Percentiles rank a stretch among this genome's conserved stretches.
These are phyloP conservation scores for Pharmacophagus antenor DNA, from an alignment of 2,888 invertebrate species.

Conservation along the genomic window DNA sequence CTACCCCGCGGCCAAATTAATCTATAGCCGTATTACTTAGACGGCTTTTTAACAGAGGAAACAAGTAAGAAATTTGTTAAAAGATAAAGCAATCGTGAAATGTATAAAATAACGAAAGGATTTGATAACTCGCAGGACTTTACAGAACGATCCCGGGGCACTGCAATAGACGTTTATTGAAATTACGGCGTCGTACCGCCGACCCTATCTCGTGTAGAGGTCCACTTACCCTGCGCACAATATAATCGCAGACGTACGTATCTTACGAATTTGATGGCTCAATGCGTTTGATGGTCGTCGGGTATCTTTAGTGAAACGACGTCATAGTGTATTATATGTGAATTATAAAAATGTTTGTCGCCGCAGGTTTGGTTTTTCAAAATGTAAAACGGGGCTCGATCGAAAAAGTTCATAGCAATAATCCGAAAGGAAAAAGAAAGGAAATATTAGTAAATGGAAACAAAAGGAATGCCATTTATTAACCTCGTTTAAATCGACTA, in stretches of 20 bases:
- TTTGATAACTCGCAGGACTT: constrained; percentile 6
- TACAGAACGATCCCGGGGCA: constrained; percentile 33
- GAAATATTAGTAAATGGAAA: too few species aligned
- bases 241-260: constrained; percentile 43
- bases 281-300: not conserved
- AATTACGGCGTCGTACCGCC: constrained; percentile 54
- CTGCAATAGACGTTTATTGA: constrained; percentile 58
- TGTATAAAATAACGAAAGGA: constrained; percentile 5
- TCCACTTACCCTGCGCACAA: constrained; percentile 39
- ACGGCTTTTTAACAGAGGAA: not conserved
- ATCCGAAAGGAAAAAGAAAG: too few species aligned
- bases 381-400: too few species aligned
- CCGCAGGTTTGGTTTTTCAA: too few species aligned
- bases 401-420: too few species aligned
- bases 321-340: not conserved
- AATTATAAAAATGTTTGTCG: too few species aligned
- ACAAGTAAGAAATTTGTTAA: not conserved
- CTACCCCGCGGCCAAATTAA: not conserved
- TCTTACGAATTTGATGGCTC: constrained; percentile 12
- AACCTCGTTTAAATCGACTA: too few species aligned
- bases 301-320: not conserved
- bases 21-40: too few species aligned
- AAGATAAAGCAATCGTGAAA: not conserved
- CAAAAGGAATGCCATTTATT: too few species aligned
- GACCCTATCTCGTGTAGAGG: constrained; percentile 48